phyloP scores from a whole-genome alignment of 1,140 invertebrate genomes.

The Aphis gossypii region DNA sequence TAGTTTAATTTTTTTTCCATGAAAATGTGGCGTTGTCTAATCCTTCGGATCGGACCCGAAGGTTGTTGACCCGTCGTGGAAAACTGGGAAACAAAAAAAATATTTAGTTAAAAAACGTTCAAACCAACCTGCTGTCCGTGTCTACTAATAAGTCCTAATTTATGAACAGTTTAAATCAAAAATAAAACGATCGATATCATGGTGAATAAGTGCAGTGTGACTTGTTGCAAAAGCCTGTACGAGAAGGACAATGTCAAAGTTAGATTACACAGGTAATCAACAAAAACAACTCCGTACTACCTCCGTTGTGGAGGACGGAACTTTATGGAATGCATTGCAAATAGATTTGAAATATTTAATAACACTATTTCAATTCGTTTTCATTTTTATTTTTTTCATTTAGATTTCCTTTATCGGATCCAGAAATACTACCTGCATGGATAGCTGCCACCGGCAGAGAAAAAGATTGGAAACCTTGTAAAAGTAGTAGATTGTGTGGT shows the following conservation, averaged over 20 bases:
- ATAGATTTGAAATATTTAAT: neutral
- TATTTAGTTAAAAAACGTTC: neutral
- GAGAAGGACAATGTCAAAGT: neutral
- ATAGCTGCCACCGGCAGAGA: constrained; percentile 38
- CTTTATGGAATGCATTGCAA: neutral
- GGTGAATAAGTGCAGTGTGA: constrained; percentile 49
- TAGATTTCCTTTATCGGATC: constrained; percentile 40
- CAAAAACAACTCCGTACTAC: neutral
- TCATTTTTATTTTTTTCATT: neutral
- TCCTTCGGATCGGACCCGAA: no score
- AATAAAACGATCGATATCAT: neutral
- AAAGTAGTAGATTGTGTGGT: constrained; percentile 49
- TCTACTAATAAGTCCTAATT: neutral
- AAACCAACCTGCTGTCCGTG: neutral
- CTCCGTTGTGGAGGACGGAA: constrained; percentile 22
- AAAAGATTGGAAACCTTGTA: constrained; percentile 41
- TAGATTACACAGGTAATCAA: constrained; percentile 48
- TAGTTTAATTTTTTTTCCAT: constrained; percentile 12
- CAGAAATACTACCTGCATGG: constrained; percentile 4
- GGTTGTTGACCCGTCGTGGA: neutral
- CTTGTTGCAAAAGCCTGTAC: constrained; percentile 42
- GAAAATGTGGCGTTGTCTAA: neutral
- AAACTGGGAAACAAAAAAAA: neutral
- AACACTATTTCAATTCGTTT: neutral
- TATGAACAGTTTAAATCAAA: neutral